Evolutionary conservation across 1,140 invertebrate genomes (phyloP), one percentile per base, ranked within the genome.

Genomic region (Tetragonula clypearis): DNA sequence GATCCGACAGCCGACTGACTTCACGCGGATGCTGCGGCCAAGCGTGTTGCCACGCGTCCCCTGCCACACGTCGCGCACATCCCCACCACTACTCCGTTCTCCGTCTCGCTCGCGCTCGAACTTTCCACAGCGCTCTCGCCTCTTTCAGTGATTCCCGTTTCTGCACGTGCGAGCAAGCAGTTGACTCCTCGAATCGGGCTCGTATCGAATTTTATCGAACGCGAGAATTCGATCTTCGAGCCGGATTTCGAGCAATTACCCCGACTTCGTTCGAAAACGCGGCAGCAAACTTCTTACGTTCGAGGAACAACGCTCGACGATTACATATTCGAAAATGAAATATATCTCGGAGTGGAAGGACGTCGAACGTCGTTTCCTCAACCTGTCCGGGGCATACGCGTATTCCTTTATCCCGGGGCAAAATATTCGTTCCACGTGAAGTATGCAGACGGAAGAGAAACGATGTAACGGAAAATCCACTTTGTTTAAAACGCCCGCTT

Each of bases 1-100:
- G 75, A 86, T 82, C 82, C 87, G 87, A 79, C 84, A 90, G 82
- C 65, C 84, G 87, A 90, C 89, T 90, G 89, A 84, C 88, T 82
- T 82, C 74, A 60, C 77, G 72, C 89, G 90, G 89, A 90, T 87
- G 90, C 90, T 87, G 87, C 82, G 88, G 60, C 77, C 41, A 26
- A 84, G 69, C 69, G 75, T 80, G 86, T 88, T 90, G 82, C 78
- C 82, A 85, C 83, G 83, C 58, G 83, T 85, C 69, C 77, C 83
- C 83, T 74, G 56, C 83, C 49, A 23, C 69, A 41, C 68, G 79
- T 53, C 73, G 60, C 73, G 78, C 86, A 41, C 68, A 76, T 62
- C 74, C 62, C 65, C 73, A 30, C 85, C 80, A 69, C 66, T 49
- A 6, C 26, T 26, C 17, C n/a, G 35, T 65, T 79, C 58, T 55